phyloP scores from a whole-genome alignment of 2,797 vertebrate species.

The Epinephelus coioides region DNA sequence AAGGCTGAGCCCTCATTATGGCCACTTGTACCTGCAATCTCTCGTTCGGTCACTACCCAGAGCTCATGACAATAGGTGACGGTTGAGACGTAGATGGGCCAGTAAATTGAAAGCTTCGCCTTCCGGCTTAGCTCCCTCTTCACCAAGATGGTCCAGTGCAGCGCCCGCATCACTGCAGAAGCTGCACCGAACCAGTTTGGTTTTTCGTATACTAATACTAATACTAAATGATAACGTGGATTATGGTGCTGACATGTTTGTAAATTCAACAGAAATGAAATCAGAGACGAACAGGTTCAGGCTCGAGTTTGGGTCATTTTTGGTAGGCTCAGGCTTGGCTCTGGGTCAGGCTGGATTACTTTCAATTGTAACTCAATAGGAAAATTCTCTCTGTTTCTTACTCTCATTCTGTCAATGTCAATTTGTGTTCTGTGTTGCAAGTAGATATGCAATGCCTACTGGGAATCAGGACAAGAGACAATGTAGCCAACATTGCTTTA shows the following conservation, averaged over 20 bases:
- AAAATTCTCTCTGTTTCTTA: not conserved
- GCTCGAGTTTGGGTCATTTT: not conserved
- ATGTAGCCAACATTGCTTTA: not conserved
- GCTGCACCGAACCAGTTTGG: too few relatives aligned
- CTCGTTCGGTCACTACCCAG: too few relatives aligned
- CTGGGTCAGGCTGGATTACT: not conserved
- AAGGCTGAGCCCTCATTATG: too few relatives aligned
- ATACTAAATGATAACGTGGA: not conserved
- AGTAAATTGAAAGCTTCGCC: too few relatives aligned
- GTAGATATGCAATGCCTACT: not conserved
- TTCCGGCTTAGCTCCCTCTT: too few relatives aligned
- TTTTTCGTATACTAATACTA: not conserved
- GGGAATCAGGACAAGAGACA: not conserved
- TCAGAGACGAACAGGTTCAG: not conserved
- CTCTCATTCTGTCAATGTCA: not conserved
- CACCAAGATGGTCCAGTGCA: too few relatives aligned
- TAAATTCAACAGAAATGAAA: not conserved
- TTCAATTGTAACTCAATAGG: not conserved
- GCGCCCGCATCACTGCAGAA: too few relatives aligned
- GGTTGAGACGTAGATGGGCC: too few relatives aligned
- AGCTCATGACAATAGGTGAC: too few relatives aligned
- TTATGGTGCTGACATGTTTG: not conserved
- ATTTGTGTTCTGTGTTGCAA: not conserved
- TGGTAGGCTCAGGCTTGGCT: not conserved
- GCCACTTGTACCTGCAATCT: too few relatives aligned